Evolutionary conservation across 2,888 invertebrate genomes (phyloP).

Genomic region (Electrophaes corylata): DNA sequence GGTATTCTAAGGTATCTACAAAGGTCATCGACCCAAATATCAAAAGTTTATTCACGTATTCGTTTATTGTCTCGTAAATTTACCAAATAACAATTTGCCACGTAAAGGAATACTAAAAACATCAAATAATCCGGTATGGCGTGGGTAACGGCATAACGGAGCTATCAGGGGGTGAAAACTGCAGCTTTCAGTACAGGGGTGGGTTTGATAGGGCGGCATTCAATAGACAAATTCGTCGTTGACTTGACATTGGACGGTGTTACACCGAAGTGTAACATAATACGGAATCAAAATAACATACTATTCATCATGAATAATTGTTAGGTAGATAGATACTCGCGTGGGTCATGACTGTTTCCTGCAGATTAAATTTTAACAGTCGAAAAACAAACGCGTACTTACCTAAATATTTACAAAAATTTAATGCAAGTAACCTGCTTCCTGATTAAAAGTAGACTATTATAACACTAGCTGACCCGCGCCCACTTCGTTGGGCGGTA

Average conservation of each 20-base stretch:
- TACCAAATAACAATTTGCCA: constrained; percentile 21
- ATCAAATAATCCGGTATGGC: constrained; percentile 36
- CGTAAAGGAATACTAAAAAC: constrained; percentile 34
- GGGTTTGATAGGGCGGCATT: constrained; percentile 51
- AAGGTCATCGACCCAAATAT: constrained; percentile 13
- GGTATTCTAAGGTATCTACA: not conserved
- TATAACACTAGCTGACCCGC: no score
- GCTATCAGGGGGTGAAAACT: constrained; percentile 44
- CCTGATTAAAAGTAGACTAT: no score
- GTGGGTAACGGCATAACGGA: constrained; percentile 50
- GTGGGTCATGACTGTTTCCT: no score
- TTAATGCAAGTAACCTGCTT: no score
- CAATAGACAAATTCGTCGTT: constrained; percentile 62
- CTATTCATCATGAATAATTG: no score
- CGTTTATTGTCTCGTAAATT: constrained; percentile 19
- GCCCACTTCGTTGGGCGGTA: no score
- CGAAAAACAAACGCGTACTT: no score
- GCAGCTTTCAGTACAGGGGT: constrained; percentile 50
- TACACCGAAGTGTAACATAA: constrained; percentile 45
- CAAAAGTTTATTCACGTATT: constrained; percentile 12
- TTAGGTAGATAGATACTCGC: no score
- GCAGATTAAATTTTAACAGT: no score
- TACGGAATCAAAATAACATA: not conserved
- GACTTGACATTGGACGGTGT: constrained; percentile 39
- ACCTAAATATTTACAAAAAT: no score